Conservation (phyloP, 92 coral and sea anemone genomes). For the Chrysogorgia sp. region DNA sequence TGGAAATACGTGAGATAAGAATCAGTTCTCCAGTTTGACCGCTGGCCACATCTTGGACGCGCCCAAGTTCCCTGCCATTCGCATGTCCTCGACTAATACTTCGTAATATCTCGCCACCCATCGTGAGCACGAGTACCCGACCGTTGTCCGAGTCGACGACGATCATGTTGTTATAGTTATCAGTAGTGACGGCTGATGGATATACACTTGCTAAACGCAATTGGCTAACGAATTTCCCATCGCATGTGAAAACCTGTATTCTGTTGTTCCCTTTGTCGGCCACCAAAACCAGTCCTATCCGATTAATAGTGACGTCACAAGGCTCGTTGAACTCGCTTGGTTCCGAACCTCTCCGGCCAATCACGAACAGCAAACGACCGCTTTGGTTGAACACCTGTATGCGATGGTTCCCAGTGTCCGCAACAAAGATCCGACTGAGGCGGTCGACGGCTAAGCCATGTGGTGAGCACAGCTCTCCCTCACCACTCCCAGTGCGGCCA, state of each 20-base stretch:
- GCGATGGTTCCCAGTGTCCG: constrained; percentile 36
- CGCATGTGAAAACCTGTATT: constrained; percentile 20
- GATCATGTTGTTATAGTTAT: constrained; percentile 19
- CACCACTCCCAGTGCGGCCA: constrained; percentile 12
- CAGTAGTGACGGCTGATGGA: constrained; percentile 24
- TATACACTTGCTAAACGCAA: background rate
- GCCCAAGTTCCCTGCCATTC: constrained; percentile 11
- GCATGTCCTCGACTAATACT: constrained; percentile 15
- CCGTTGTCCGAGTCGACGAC: constrained; percentile 17
- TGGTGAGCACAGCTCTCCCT: constrained; percentile 23
- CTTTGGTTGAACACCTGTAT: constrained; percentile 32
- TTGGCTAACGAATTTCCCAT: constrained; percentile 23
- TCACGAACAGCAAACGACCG: constrained; percentile 21
- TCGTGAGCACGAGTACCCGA: constrained; percentile 28
- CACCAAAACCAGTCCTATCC: constrained; percentile 33
- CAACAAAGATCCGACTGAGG: constrained; percentile 33
- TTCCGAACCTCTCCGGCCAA: constrained; percentile 20
- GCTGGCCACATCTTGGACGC: constrained; percentile 38
- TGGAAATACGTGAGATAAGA: constrained; percentile 31
- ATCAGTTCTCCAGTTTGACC: constrained; percentile 35
- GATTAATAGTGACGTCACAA: constrained; percentile 36
- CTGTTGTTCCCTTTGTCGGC: constrained; percentile 29
- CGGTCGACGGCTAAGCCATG: constrained; percentile 40
- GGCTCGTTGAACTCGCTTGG: constrained; percentile 34
- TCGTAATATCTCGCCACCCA: constrained; percentile 33